phyloP scores from a whole-genome alignment of 2,797 vertebrate genomes.

The Crenichthys baileyi region DNA sequence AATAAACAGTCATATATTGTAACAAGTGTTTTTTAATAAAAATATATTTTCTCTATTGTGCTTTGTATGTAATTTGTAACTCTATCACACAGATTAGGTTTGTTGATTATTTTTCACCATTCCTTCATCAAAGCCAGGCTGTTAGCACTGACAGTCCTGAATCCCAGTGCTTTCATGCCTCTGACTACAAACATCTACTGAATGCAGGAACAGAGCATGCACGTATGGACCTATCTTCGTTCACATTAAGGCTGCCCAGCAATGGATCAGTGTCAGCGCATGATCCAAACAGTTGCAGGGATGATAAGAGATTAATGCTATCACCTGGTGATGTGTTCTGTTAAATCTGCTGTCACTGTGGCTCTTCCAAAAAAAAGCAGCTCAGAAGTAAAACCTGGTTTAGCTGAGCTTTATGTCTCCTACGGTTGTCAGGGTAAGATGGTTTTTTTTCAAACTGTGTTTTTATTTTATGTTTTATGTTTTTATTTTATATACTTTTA shows the following conservation, averaged over 20 bases:
- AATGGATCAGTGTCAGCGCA: slow-evolving; percentile 26
- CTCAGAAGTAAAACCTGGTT: not conserved
- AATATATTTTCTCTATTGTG: not conserved
- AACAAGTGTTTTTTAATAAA: not conserved
- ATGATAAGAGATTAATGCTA: slow-evolving; percentile 5
- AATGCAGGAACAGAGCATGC: slow-evolving; percentile 9
- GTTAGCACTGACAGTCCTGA: slow-evolving; percentile 38
- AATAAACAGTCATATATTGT: not conserved
- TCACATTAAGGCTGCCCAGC: slow-evolving; percentile 42
- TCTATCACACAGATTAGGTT: slow-evolving; percentile 31
- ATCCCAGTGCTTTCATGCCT: slow-evolving; percentile 18
- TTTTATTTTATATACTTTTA: too few relatives aligned
- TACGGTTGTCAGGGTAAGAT: not conserved
- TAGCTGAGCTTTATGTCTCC: not conserved
- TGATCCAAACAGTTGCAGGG: slow-evolving; percentile 8
- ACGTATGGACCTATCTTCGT: slow-evolving; percentile 40
- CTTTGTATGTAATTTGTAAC: slow-evolving; percentile 42
- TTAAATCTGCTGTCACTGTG: not conserved
- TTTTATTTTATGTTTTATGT: too few relatives aligned
- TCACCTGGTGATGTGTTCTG: slow-evolving; percentile 16
- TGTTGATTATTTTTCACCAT: slow-evolving; percentile 54
- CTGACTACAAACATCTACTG: slow-evolving; percentile 30
- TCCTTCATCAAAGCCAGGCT: slow-evolving; percentile 41
- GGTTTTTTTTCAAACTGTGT: not conserved
- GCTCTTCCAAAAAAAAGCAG: not conserved